Evolutionary conservation across 2,113 vertebrate species (phyloP).

Genomic region (Diphyllodes magnificus): DNA sequence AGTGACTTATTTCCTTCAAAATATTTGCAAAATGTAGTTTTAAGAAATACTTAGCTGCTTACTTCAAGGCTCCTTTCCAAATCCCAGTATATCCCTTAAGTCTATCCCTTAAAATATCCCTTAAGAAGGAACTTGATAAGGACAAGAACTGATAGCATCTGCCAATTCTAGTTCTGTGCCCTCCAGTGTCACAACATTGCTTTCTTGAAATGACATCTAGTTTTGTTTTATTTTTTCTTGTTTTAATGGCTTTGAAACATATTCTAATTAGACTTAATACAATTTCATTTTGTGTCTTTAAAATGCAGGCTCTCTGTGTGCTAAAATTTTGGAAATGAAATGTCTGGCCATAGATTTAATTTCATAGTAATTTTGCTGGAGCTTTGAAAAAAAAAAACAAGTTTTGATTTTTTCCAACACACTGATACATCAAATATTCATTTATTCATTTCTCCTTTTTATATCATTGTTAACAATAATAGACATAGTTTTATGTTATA

Average conservation of each 20-base stretch:
- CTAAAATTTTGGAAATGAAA: neutral
- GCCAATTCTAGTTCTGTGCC: neutral
- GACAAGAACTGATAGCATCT: neutral
- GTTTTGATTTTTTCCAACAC: neutral
- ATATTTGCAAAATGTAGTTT: neutral
- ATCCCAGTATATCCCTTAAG: neutral
- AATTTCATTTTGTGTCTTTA: neutral
- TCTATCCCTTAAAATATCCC: neutral
- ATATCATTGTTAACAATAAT: constrained; percentile 39
- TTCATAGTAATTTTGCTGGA: neutral
- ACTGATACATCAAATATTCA: neutral
- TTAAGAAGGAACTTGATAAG: neutral
- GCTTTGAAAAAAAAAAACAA: neutral
- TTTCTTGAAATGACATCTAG: neutral
- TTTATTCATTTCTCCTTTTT: constrained; percentile 21
- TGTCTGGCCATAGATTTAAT: neutral
- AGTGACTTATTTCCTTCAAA: neutral
- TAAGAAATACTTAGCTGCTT: neutral
- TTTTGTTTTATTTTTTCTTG: neutral
- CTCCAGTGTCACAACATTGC: neutral
- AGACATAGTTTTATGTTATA: constrained; percentile 11
- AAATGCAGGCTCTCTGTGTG: neutral
- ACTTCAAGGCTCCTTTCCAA: neutral
- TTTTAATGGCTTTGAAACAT: neutral
- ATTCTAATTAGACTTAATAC: neutral